Evolutionary conservation across 2,888 invertebrate genomes (phyloP), one percentile per base, ranked within the genome.

Genomic region (Linnaemya tessellans): DNA sequence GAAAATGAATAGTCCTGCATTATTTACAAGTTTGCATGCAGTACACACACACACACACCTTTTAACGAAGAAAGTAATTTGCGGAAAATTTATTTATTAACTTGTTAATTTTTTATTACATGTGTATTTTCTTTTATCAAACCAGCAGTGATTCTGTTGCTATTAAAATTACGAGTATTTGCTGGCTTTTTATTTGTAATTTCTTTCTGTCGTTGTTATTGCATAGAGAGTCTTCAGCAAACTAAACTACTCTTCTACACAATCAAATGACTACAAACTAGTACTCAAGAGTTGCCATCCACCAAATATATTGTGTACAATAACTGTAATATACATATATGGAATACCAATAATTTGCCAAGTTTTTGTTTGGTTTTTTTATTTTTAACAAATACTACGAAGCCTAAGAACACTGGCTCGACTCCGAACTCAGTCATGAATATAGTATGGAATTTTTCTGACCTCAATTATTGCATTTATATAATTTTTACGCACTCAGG

Each of bases 171-270:
- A n/a, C n/a, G n/a, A n/a, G n/a, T n/a, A 35, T 1, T 60, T 71
- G 51, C 43, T 60, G 46, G 13, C 41, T 58, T 41, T 70, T 22
- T 4, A 67, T 46, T 41, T 71, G 2, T 30, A 38, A 70, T 58
- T 58, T 65, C 65, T 49, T 5, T 41, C 46, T 30, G 46, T 43
- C 51, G 77, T 64, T 81, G 74, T 56, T 82, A 79, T 79, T 79
- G 64, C 46, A 67, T 67, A 75, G 82, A 82, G 82, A 82, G 82
- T 22, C 71, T 71, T 75, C 60, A 67, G 65, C 62, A 58, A 75
- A 82, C 82, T 85, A 64, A 75, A 82, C 82, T 85, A 64, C 65
- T 85, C 35, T 67, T 79, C 60, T 62, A 73, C 49, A 22, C 75
- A 18, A 54, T 58, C n/a, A 74, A 70, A 74, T 73, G 49, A 64